Conservation (phyloP, 2,797 vertebrate species). For the Garrulus glandarius region DNA sequence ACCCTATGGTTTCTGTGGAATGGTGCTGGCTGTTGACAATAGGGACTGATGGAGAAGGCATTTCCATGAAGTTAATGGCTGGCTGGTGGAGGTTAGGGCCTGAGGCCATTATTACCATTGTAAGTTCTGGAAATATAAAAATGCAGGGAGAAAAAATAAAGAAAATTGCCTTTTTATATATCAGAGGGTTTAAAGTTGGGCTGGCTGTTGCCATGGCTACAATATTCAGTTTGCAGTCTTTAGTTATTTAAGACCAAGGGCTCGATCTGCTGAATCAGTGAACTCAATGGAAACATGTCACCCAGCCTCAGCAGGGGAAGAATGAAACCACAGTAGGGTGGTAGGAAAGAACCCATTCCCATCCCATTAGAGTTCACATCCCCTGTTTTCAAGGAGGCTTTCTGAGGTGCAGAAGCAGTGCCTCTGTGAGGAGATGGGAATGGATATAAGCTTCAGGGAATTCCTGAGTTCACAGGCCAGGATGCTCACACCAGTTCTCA, state of each 20-base stretch:
- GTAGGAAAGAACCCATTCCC: background rate
- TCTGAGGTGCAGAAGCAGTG: background rate
- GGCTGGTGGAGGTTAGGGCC: slow-evolving; percentile 62
- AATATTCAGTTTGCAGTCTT: slow-evolving; percentile 61
- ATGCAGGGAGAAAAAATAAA: slow-evolving; percentile 59
- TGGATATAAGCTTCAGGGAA: background rate
- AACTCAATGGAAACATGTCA: slow-evolving; percentile 39
- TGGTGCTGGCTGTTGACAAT: slow-evolving; percentile 60
- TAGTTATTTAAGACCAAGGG: slow-evolving; percentile 60
- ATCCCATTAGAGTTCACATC: background rate
- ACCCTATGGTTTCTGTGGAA: slow-evolving; percentile 13
- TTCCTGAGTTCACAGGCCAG: background rate
- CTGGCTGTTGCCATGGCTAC: slow-evolving; percentile 70
- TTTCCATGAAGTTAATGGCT: slow-evolving; percentile 68
- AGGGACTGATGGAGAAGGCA: slow-evolving; percentile 64
- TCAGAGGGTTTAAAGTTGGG: slow-evolving; percentile 66
- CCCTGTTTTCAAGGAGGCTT: background rate
- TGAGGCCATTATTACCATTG: slow-evolving; percentile 68
- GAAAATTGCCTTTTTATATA: slow-evolving; percentile 71
- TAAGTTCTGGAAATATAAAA: slow-evolving; percentile 70
- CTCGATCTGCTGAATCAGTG: slow-evolving; percentile 56
- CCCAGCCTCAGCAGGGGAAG: background rate
- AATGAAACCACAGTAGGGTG: background rate
- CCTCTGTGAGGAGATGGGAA: background rate
- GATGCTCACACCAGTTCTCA: background rate